Base-by-base conservation (phyloP, 2,888 invertebrate species). In the Idaea straminata region DNA sequence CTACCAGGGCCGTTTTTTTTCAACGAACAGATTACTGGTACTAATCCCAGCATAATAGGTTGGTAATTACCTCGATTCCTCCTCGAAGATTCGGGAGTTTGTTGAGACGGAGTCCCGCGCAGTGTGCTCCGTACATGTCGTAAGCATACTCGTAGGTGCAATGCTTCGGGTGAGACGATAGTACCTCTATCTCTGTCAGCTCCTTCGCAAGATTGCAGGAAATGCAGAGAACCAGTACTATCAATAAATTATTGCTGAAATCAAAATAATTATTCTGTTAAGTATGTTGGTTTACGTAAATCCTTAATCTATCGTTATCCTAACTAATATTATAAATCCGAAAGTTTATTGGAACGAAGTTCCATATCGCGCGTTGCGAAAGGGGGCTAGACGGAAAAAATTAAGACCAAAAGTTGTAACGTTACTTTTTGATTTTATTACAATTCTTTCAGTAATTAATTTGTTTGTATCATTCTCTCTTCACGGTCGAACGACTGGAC, bases 41-140 rank as follows among this genome's bases (percentile, higher is more conserved):
- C 25, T 25, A 25, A 3, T 25, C 25, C 25, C 25, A 25, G 25
- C 47, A 0, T 47, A 7, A 6, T 13, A 10, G 13, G 13, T 47
- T 7, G 47, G 47, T 47, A 13, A 13, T 66, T 70, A 95, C 95
- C 93, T 95, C 93, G 72, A 94, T 93, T 61, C 92, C 88, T 15
- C 86, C 78, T 73, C 87, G 92, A 57, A 95, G 82, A 69, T 74
- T 85, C 0, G 95, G 95, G 70, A 95, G 86, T 62, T 89, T 87
- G 25, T 75, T 74, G 4, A 94, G 84, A 35, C 89, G 87, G 34
- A 94, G 84, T 0, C 91, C 88, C 4, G 83, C 87, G 79, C 95
- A 95, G 69, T 91, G 87, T 0, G 93, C 94, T 3, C 94, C 94
- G 34, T 94, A 87, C 93, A 94, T 93, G 5, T 92, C 88, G 74